Evolutionary conservation across 1,140 invertebrate genomes (phyloP).

Genomic region (Cherax destructor): DNA sequence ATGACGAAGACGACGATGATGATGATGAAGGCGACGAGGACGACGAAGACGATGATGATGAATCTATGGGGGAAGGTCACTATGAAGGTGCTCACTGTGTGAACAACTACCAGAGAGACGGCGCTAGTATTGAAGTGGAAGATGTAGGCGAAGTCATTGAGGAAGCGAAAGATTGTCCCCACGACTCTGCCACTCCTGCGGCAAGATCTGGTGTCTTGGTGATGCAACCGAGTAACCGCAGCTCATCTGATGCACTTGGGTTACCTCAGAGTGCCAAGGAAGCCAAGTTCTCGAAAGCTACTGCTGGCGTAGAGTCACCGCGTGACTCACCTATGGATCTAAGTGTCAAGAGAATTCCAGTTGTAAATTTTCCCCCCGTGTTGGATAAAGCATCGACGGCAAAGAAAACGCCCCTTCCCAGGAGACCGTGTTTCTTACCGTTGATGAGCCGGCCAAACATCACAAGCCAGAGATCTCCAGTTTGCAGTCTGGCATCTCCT

Average conservation of each 20-base stretch:
- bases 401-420: slow-evolving; percentile 20
- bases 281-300: background rate
- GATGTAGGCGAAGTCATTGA: background rate
- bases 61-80: slow-evolving; percentile 78
- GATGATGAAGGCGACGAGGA: slow-evolving; percentile 73
- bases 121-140: background rate
- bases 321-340: slow-evolving; percentile 68
- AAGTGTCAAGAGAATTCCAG: slow-evolving; percentile 52
- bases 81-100: slow-evolving; percentile 78
- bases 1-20: slow-evolving; percentile 72
- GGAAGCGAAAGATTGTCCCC: background rate
- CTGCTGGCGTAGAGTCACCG: slow-evolving; percentile 13
- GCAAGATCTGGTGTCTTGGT: slow-evolving; percentile 46
- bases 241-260: background rate
- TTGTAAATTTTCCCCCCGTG: background rate
- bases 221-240: background rate
- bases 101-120: background rate
- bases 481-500: slow-evolving; percentile 41
- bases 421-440: slow-evolving; percentile 50
- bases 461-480: slow-evolving; percentile 45
- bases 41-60: slow-evolving; percentile 78
- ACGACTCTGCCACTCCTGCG: background rate
- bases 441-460: slow-evolving; percentile 35
- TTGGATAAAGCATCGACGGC: background rate
- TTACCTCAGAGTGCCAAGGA: background rate